phyloP scores from a whole-genome alignment of 1,140 invertebrate species.

The Gryon sp. region DNA sequence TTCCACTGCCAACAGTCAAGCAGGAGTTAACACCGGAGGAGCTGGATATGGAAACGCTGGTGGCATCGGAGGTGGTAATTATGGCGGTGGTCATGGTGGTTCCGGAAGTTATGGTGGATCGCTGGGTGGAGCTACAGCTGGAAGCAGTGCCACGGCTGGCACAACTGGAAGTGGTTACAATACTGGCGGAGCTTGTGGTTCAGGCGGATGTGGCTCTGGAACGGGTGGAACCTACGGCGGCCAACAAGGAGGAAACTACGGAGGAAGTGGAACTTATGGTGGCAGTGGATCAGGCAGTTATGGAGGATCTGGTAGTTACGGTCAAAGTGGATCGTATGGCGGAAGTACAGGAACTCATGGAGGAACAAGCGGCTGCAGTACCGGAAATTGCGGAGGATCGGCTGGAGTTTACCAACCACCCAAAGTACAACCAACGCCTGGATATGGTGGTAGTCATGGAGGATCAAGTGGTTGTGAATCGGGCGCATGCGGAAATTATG shows the following conservation, averaged over 20 bases:
- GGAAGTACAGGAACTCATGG: background rate
- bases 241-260: constrained; percentile 2
- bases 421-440: no score
- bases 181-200: no score
- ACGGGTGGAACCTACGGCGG: background rate
- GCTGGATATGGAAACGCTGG: constrained; percentile 2
- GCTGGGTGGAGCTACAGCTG: background rate
- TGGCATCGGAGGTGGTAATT: no score
- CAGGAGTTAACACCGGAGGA: no score
- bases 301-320: background rate
- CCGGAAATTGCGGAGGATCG: background rate
- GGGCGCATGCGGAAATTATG: background rate
- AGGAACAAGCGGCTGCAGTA: background rate
- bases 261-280: background rate
- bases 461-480: no score
- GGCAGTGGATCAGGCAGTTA: background rate
- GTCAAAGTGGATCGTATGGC: background rate
- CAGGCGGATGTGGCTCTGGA: background rate
- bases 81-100: constrained; percentile 25
- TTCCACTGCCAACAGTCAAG: no score
- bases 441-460: no score
- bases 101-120: constrained; percentile 7
- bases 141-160: background rate
- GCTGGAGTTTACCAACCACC: background rate
- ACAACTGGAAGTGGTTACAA: background rate